Evolutionary conservation across 1,140 invertebrate genomes (phyloP).

Genomic region (Diorhabda sublineata): DNA sequence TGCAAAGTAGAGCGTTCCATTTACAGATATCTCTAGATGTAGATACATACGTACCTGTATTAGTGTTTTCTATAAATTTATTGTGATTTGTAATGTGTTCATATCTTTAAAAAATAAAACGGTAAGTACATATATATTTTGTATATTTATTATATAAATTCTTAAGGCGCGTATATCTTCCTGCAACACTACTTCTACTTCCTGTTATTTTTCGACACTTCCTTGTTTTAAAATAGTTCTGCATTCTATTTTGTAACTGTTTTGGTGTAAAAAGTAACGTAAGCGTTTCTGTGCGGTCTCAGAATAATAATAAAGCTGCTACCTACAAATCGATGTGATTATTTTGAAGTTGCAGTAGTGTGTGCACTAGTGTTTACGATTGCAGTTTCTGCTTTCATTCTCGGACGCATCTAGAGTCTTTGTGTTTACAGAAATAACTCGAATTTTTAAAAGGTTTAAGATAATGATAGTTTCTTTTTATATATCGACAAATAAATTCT

Average conservation of each 20-base stretch:
- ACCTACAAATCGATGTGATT: neutral
- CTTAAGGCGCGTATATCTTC: neutral
- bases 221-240: constrained; percentile 1
- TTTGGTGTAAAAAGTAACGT: neutral
- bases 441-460: neutral
- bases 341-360: neutral
- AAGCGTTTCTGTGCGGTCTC: neutral
- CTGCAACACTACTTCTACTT: neutral
- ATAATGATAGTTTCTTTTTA: neutral
- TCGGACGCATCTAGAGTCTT: neutral
- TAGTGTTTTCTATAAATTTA: neutral
- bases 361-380: neutral
- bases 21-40: neutral
- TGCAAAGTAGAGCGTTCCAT: neutral
- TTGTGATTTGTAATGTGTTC: constrained; percentile 1
- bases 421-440: neutral
- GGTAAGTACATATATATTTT: neutral
- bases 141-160: neutral
- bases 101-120: neutral
- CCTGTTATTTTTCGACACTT: neutral
- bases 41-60: neutral
- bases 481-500: neutral
- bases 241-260: neutral
- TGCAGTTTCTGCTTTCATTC: neutral
- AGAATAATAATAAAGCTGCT: neutral